Evolutionary conservation across 2,797 vertebrate species (phyloP).

Genomic region (Premnoplex brunnescens): DNA sequence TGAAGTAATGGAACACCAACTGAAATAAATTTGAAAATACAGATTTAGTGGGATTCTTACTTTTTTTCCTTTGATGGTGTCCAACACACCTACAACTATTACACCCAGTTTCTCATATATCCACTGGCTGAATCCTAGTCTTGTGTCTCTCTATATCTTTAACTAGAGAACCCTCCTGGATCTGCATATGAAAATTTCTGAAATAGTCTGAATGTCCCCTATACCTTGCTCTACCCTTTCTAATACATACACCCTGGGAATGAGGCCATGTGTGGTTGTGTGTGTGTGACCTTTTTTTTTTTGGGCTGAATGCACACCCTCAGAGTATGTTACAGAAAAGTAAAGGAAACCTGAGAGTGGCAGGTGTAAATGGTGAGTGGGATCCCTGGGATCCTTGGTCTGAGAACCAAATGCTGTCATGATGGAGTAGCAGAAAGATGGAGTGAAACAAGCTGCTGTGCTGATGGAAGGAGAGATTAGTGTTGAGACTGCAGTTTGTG

Average conservation of each 20-base stretch:
- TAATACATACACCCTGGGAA: neutral
- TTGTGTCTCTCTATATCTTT: neutral
- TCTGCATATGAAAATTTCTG: neutral
- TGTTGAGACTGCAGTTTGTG: neutral
- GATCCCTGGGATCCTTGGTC: neutral
- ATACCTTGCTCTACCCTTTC: neutral
- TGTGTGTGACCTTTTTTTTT: too few relatives aligned
- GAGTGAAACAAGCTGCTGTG: neutral
- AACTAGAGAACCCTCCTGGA: neutral
- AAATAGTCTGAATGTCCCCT: neutral
- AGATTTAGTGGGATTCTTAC: neutral
- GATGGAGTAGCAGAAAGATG: neutral
- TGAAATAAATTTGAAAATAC: neutral
- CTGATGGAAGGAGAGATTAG: neutral
- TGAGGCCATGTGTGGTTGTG: neutral
- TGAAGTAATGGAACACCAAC: neutral
- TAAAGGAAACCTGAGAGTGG: neutral
- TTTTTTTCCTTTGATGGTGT: neutral
- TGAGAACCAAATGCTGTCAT: neutral
- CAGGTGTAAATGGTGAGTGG: neutral
- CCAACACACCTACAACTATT: neutral
- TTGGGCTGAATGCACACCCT: neutral
- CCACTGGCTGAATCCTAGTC: neutral
- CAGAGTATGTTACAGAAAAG: neutral
- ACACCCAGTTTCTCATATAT: neutral